Conservation (phyloP, 2,113 vertebrate genomes). For the Heloderma charlesbogerti region DNA sequence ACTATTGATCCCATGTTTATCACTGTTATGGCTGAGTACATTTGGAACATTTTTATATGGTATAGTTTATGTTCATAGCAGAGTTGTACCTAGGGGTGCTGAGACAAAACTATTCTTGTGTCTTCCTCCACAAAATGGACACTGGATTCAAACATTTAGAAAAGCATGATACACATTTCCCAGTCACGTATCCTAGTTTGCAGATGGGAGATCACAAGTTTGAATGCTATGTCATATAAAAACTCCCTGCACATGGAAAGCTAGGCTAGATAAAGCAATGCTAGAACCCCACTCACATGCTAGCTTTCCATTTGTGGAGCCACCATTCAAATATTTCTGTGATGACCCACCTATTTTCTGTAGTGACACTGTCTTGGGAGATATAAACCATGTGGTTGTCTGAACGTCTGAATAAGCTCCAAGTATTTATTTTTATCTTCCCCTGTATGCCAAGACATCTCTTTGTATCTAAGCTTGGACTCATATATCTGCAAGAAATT, state of each 20-base stretch:
- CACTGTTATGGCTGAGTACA: neutral
- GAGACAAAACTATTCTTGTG: neutral
- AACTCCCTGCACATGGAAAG: neutral
- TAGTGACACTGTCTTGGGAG: neutral
- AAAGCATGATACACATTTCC: neutral
- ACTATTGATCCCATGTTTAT: neutral
- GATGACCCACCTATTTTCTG: neutral
- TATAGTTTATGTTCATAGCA: neutral
- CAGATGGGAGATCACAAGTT: neutral
- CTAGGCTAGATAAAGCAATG: neutral
- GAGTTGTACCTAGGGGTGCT: neutral
- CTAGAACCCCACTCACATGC: neutral
- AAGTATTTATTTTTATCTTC: neutral
- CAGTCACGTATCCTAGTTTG: neutral
- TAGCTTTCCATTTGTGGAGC: neutral
- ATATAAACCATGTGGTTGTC: no score
- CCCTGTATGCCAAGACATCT: neutral
- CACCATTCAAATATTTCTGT: neutral
- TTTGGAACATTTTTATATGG: neutral
- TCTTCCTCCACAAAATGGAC: neutral
- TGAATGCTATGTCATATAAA: neutral
- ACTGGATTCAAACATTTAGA: neutral
- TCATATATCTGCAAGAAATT: neutral
- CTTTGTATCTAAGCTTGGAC: no score
- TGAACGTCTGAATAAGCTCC: neutral